Evolutionary conservation across 2,888 invertebrate species (phyloP).

Genomic region (Fragum fragum): DNA sequence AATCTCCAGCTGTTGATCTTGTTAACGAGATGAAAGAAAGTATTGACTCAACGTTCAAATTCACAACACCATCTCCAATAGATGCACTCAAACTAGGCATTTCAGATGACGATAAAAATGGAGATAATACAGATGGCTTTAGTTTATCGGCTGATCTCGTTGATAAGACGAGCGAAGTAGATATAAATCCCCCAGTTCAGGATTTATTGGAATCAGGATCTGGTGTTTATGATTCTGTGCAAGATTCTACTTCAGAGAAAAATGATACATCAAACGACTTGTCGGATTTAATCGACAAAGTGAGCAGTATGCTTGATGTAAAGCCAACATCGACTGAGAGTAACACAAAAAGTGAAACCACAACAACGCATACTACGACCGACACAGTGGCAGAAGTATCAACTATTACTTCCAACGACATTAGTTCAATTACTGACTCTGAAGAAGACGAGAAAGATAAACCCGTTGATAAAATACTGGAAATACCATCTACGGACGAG

Average conservation of each 20-base stretch:
- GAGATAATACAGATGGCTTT: neutral
- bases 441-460: neutral
- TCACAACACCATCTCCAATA: constrained; percentile 4
- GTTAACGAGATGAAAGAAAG: neutral
- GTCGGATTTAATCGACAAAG: neutral
- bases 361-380: neutral
- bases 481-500: neutral
- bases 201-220: neutral
- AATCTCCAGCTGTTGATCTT: neutral
- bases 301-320: neutral
- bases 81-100: neutral
- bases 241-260: neutral
- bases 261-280: neutral
- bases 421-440: neutral
- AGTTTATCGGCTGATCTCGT: neutral
- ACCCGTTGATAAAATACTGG: neutral
- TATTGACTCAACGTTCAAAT: neutral
- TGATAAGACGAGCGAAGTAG: neutral
- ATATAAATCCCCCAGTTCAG: neutral
- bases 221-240: neutral
- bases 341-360: neutral
- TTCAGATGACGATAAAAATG: neutral
- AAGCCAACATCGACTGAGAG: neutral
- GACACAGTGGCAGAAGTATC: neutral
- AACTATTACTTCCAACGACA: no score